These are phyloP conservation scores for Cladopsammia gracilis DNA, from an alignment of 64 coral and sea anemone species.

Conservation along the genomic window DNA sequence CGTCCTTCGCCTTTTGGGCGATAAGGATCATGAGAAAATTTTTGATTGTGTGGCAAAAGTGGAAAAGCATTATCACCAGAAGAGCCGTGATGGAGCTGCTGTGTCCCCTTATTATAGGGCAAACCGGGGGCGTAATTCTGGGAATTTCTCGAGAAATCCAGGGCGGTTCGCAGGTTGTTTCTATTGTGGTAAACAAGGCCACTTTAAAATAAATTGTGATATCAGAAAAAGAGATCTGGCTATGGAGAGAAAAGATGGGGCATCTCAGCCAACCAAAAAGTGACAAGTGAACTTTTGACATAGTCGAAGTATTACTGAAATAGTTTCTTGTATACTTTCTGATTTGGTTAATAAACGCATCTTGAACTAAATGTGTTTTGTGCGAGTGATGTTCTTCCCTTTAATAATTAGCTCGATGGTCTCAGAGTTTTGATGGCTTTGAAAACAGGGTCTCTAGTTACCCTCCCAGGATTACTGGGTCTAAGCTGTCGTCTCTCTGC, in stretches of 20 bases:
- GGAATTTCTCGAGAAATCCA: not conserved
- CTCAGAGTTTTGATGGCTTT: constrained; percentile 1
- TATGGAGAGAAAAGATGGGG: not conserved
- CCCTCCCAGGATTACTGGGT: constrained; percentile 47
- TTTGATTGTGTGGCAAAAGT: not conserved
- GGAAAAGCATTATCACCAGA: not conserved
- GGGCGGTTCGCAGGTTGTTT: not conserved
- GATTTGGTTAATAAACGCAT: not conserved
- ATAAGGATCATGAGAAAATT: constrained; percentile 43
- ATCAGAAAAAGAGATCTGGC: not conserved
- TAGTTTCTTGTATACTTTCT: not conserved
- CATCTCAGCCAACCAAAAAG: not conserved
- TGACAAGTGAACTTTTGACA: not conserved
- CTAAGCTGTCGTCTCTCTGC: constrained; percentile 28
- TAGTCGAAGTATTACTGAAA: not conserved
- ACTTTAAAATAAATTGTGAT: not conserved
- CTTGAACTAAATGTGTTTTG: not conserved
- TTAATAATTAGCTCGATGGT: not conserved
- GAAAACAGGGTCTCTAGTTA: constrained; percentile 35
- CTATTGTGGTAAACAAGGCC: constrained; percentile 4
- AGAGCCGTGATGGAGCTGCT: not conserved
- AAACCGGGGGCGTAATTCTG: not conserved
- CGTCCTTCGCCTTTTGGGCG: constrained; percentile 50
- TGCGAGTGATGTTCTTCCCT: not conserved
- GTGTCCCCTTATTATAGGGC: not conserved